Evolutionary conservation across 2,113 vertebrate species (phyloP).

Genomic region (Eubucco bourcierii): DNA sequence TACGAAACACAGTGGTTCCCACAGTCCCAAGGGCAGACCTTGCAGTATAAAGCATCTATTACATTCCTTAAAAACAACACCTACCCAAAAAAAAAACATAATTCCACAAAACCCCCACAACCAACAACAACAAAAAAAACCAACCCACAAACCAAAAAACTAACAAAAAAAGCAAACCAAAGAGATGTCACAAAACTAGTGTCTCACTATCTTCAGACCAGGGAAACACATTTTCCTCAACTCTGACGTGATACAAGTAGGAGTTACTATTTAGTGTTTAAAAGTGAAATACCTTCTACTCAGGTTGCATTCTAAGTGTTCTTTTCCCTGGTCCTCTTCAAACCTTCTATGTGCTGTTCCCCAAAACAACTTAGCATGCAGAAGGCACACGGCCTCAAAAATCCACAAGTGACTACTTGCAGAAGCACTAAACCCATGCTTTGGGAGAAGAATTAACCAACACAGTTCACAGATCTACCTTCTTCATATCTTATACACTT

Average conservation of each 20-base stretch:
- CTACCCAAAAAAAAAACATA: too few relatives aligned
- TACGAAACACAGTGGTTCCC: conserved; percentile 22
- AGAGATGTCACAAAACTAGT: neutral
- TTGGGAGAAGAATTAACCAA: neutral
- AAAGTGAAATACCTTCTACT: neutral
- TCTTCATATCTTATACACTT: neutral
- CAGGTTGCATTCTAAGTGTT: neutral
- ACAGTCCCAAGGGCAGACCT: conserved; percentile 49
- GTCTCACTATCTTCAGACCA: conserved; percentile 1
- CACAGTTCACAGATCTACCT: neutral
- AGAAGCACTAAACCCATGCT: neutral
- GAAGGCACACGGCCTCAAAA: neutral
- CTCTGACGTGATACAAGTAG: neutral
- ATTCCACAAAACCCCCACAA: too few relatives aligned
- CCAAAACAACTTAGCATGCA: neutral
- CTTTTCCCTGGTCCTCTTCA: neutral
- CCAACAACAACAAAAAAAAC: neutral
- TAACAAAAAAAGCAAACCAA: neutral
- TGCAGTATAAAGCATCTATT: neutral
- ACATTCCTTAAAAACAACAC: too few relatives aligned
- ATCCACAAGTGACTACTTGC: neutral
- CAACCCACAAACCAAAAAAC: neutral
- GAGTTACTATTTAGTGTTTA: neutral
- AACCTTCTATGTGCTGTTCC: neutral
- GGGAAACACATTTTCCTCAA: neutral